phyloP scores from a whole-genome alignment of 2,888 invertebrate species.

The Ochlodes sylvanus region DNA sequence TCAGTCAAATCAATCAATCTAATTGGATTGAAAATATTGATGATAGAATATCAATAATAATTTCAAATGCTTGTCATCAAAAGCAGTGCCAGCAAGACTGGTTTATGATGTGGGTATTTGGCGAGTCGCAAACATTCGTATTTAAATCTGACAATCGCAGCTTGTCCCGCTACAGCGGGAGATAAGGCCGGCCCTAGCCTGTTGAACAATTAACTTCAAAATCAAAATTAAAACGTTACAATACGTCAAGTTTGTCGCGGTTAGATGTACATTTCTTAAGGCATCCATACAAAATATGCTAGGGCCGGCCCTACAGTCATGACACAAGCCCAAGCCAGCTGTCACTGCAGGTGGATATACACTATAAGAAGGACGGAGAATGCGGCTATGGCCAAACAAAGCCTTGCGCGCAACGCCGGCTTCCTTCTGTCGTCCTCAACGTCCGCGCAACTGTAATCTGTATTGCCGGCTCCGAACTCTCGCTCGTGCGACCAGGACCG shows the following conservation, averaged over 20 bases:
- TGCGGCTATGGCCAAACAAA: slow-evolving; percentile 79
- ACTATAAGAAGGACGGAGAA: slow-evolving; percentile 79
- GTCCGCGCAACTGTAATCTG: slow-evolving; percentile 68
- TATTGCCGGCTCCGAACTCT: slow-evolving; percentile 48
- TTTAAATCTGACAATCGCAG: slow-evolving; percentile 72
- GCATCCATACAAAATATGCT: slow-evolving; percentile 69
- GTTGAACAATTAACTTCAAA: not conserved
- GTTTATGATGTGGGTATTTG: slow-evolving; percentile 1
- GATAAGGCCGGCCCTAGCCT: not conserved
- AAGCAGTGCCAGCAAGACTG: no score
- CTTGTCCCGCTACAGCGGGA: slow-evolving; percentile 52
- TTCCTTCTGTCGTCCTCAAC: slow-evolving; percentile 62
- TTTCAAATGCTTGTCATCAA: not conserved
- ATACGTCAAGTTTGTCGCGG: not conserved
- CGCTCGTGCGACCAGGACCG: slow-evolving; percentile 1
- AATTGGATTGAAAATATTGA: not conserved
- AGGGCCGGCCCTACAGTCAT: slow-evolving; percentile 56
- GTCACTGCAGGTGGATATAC: slow-evolving; percentile 81
- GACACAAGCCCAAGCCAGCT: slow-evolving; percentile 77
- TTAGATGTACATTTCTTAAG: slow-evolving; percentile 48
- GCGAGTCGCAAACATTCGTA: slow-evolving; percentile 10
- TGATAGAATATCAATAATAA: not conserved
- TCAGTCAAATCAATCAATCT: no score
- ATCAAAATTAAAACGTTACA: no score
- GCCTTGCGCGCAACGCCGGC: slow-evolving; percentile 70